A percentile compares a stretch with the other conserved stretches of the same genome.
Conservation (phyloP, 2,797 vertebrate species). For the Thripadectes ignobilis region DNA sequence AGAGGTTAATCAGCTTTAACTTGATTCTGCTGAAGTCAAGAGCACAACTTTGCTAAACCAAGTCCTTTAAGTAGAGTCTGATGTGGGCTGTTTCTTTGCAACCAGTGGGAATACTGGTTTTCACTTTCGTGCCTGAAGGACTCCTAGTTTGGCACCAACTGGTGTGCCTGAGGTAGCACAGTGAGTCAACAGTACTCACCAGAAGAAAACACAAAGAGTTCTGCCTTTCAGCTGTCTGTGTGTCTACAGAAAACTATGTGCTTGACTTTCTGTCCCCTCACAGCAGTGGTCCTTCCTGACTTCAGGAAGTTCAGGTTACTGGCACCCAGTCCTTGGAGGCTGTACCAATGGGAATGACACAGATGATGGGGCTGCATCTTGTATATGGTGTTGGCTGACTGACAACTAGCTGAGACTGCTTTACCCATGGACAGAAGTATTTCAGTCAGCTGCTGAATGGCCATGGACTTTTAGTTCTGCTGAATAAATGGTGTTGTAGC, state of each 20-base stretch:
- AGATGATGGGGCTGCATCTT: background rate
- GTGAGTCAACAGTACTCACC: too few species aligned
- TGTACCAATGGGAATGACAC: background rate
- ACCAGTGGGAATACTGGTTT: background rate
- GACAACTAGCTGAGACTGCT: background rate
- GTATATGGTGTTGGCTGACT: background rate
- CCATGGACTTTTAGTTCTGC: background rate
- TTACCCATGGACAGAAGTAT: background rate
- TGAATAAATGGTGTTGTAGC: background rate
- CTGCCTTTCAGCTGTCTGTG: background rate
- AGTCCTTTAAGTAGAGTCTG: rapidly evolving
- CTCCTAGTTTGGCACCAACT: background rate
- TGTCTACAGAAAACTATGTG: background rate
- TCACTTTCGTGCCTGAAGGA: background rate
- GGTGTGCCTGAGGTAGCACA: background rate
- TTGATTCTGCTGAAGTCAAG: background rate
- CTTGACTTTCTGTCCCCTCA: background rate
- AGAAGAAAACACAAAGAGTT: background rate
- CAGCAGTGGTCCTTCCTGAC: too few species aligned
- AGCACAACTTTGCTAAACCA: background rate
- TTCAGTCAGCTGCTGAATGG: background rate
- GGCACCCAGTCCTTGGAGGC: background rate
- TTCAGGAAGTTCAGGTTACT: background rate
- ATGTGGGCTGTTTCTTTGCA: background rate
- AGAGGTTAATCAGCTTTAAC: background rate